Evolutionary conservation across 2,888 invertebrate species (phyloP).

Genomic region (Agriotes lineatus): DNA sequence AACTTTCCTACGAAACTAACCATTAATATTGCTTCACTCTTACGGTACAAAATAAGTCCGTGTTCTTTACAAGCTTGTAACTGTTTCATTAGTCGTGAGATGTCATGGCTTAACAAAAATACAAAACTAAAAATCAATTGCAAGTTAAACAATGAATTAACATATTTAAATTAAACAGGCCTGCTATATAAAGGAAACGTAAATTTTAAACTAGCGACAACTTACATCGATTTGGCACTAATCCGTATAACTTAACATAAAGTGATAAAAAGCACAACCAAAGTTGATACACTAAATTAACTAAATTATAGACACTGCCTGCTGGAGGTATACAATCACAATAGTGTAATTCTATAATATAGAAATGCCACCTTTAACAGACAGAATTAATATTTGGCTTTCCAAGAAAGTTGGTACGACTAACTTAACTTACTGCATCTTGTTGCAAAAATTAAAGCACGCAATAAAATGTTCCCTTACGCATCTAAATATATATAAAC

Average conservation of each 20-base stretch:
- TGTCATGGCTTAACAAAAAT: too few species aligned
- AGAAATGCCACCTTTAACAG: constrained; percentile 26
- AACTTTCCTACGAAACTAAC: too few species aligned
- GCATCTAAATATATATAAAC: constrained; percentile 8
- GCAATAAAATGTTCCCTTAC: constrained; percentile 1
- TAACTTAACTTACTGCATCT: too few species aligned
- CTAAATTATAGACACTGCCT: constrained; percentile 9
- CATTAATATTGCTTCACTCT: too few species aligned
- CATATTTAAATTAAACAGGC: too few species aligned
- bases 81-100: too few species aligned
- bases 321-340: constrained; percentile 34
- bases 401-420: too few species aligned
- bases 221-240: constrained; percentile 36
- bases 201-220: neutral
- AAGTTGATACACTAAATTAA: constrained; percentile 14
- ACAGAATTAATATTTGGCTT: constrained; percentile 38
- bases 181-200: too few species aligned
- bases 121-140: too few species aligned
- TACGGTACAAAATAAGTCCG: too few species aligned
- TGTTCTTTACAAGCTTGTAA: too few species aligned
- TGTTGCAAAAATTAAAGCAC: neutral
- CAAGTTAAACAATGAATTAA: too few species aligned
- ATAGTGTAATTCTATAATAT: constrained; percentile 14
- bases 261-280: constrained; percentile 31
- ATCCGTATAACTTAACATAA: constrained; percentile 29